Percentiles rank a stretch among this genome's conserved stretches.
Conservation (phyloP, 2,113 vertebrate species). For the Gymnobelideus leadbeateri region DNA sequence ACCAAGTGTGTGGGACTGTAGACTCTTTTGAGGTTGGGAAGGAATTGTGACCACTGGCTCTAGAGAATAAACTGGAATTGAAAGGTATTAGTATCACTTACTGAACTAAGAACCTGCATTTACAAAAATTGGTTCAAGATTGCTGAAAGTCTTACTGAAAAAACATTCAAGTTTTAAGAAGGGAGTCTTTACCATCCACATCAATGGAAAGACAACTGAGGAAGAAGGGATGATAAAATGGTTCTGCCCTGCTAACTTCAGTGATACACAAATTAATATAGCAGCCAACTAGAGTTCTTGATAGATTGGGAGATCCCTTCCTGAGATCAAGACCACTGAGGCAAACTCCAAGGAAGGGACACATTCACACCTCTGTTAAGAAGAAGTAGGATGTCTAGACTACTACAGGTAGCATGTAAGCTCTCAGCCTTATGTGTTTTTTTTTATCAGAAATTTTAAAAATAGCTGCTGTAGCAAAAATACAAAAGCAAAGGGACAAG, state of each 20-base stretch:
- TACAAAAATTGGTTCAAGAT: background rate
- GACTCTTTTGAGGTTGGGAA: background rate
- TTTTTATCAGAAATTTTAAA: background rate
- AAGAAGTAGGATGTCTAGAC: background rate
- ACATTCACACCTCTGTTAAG: background rate
- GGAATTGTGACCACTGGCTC: background rate
- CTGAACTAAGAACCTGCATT: background rate
- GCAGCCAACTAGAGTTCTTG: background rate
- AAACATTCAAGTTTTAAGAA: background rate
- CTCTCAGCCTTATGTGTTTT: background rate
- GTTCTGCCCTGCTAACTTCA: background rate
- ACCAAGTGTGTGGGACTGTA: background rate
- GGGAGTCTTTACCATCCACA: background rate
- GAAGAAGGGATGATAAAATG: background rate
- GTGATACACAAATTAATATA: background rate
- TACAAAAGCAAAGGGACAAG: background rate
- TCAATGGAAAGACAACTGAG: conserved; percentile 10
- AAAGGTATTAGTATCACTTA: background rate
- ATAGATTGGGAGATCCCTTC: background rate
- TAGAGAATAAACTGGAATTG: background rate
- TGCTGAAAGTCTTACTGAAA: background rate
- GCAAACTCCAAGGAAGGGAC: background rate
- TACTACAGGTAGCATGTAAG: background rate
- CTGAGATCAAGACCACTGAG: background rate
- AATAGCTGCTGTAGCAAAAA: background rate